Base-by-base conservation (phyloP, 2,888 invertebrate genomes). In the Trimorus sp. region DNA sequence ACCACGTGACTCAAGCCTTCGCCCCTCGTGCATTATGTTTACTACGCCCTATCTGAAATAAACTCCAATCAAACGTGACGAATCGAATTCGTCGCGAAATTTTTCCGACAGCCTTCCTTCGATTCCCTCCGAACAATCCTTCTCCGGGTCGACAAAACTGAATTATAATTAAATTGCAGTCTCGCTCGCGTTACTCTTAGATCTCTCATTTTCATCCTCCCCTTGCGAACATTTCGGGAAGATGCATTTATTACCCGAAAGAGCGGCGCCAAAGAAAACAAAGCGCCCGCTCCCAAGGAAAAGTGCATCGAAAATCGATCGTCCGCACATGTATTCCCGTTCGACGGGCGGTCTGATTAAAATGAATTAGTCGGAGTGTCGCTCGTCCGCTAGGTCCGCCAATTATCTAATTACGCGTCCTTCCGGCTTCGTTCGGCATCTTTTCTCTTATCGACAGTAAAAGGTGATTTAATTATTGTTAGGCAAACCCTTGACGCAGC, bases 381-480 rank as follows among this genome's bases (percentile, higher is more conserved):
- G 76, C 65, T 71, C 73, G 83, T 70, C 79, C 77, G 68, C 83
- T 77, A 82, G 84, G 83, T 80, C 79, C 83, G 75, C 84, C 86
- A 87, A 87, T 89, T 86, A 87, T 85, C 86, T 87, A 86, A 88
- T 89, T 87, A 86, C 84, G 84, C 81, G 83, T 56, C 54, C 71
- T 82, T 68, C 63, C 56, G 71, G 65, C 71, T 73, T 69, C 73
- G 60, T 79, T 82, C 81, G 74, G 76, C 78, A 80, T 81, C 84
- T 78, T 83, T 83, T 83, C 73, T 83, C 60, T 53, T 62, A 80
- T 85, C 76, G 85, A 83, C 85, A 69, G 78, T 63, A 81, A 79
- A 69, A 84, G 79, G 69, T 84, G 87, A 89, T 89, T 87, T 89
- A 88, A 89, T 89, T 89, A 89, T 87, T 86, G 87, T 85, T 84